A percentile compares a stretch with the other conserved stretches of the same genome.
These are phyloP conservation scores for Numida meleagris DNA, from an alignment of 2,113 vertebrate species.

Conservation along the genomic window DNA sequence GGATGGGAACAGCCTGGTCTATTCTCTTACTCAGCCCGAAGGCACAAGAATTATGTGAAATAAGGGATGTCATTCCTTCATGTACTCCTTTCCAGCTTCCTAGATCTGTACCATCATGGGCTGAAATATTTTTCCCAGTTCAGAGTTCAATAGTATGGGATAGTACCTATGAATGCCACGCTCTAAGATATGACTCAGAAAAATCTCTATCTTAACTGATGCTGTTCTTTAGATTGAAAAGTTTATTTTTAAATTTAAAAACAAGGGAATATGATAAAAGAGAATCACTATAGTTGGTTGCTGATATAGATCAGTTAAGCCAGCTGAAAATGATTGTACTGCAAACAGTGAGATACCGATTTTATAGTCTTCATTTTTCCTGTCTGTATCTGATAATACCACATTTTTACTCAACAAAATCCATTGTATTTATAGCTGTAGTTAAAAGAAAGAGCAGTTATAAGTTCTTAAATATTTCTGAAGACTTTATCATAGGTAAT, in stretches of 20 bases:
- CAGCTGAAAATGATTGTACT: not conserved
- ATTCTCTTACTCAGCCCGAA: not conserved
- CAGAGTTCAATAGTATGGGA: not conserved
- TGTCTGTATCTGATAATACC: not conserved
- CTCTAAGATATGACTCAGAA: not conserved
- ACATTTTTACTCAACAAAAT: not conserved
- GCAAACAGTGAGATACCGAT: not conserved
- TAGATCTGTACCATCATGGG: too few species aligned
- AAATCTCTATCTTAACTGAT: not conserved
- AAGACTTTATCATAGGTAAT: not conserved
- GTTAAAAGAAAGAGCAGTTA: not conserved
- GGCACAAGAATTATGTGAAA: not conserved
- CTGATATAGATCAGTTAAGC: not conserved
- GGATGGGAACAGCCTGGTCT: too few species aligned
- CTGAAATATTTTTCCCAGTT: not conserved
- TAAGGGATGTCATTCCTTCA: not conserved
- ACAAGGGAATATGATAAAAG: not conserved
- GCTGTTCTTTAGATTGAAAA: not conserved
- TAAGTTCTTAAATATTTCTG: not conserved
- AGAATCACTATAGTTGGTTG: not conserved
- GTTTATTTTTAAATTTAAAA: not conserved
- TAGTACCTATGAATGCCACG: not conserved
- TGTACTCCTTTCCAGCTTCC: not conserved
- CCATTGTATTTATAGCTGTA: not conserved
- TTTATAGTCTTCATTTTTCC: not conserved